Base-by-base conservation (phyloP, 2,888 invertebrate species). In the Ophion obscuratus region DNA sequence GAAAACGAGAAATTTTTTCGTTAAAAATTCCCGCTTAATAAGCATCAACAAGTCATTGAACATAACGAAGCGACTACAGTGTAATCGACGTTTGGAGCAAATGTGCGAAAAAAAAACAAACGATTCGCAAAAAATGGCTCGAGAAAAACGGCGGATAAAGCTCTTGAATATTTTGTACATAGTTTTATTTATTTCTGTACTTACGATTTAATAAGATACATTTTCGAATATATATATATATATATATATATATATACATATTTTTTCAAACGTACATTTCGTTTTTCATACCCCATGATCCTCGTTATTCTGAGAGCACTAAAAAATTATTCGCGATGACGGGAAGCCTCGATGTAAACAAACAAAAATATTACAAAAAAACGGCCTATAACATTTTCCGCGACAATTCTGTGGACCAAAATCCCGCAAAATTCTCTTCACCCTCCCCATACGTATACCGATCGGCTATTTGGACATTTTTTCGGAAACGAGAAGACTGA, bases 181-280 rank as follows among this genome's bases (percentile, higher is more conserved):
- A 84, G 82, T 82, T 87, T 87, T 83, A 86, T 86, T 87, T 84
- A 87, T 87, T 87, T 87, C 64, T 78, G 67, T 74, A 78, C 36
- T 80, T 70, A 77, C 78, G 20, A 67, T 64, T 68, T 75, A 71
- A 64, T 59, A 71, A 70, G 27, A 70, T 82, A 53, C 53, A 53
- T 53, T 17, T 53, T 53, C 53, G 17, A 17, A 82, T 77, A 78
- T 81, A 53, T 74, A 62, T 40, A 76, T 31, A 67, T 53, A 78
- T 78, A 71, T 70, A 31, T 71, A 64, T 14, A 64, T 79, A 82
- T 78, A 82, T 81, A 61, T 70, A 53, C 17, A 73, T 27, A 57
- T 73, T 83, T 59, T 78, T 81, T 74, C 81, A 78, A 86, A 81
- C 66, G 81, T 66, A 44, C 6, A 74, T 81, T 74, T 64, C 20